Evolutionary conservation across 2,113 vertebrate genomes (phyloP).

Genomic region (Colistium nudipinnis): DNA sequence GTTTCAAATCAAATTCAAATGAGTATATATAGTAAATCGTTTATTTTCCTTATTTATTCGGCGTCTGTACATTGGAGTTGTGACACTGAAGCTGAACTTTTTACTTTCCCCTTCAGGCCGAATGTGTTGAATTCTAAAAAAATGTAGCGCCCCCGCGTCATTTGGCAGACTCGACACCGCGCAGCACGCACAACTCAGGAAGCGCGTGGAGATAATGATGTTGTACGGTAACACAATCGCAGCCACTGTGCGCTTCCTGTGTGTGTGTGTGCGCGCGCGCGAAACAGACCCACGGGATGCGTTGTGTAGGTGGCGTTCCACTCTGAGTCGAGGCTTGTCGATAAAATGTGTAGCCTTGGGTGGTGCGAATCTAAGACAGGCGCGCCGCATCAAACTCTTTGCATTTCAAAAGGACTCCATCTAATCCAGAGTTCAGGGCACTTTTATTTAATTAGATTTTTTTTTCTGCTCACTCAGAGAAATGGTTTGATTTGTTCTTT

Average conservation of each 20-base stretch:
- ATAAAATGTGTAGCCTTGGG: conserved; percentile 65
- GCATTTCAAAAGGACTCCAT: conserved; percentile 40
- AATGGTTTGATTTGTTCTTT: neutral
- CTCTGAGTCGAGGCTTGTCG: conserved; percentile 69
- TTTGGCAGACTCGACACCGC: neutral
- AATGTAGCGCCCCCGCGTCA: neutral
- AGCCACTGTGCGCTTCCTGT: conserved; percentile 10
- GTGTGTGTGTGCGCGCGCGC: neutral
- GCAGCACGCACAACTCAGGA: neutral
- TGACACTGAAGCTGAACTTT: conserved; percentile 11
- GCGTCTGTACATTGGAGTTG: neutral
- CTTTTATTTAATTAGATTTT: neutral
- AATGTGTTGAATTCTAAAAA: conserved; percentile 2
- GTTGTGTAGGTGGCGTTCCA: conserved; percentile 42
- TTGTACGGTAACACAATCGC: conserved; percentile 19
- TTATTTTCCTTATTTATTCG: neutral
- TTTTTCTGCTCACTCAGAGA: neutral
- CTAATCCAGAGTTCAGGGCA: fast-evolving
- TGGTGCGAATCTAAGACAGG: conserved; percentile 34
- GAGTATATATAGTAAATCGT: no score
- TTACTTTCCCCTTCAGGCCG: conserved; percentile 26
- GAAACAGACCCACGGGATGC: conserved; percentile 37
- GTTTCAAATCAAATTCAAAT: neutral
- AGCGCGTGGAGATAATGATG: neutral
- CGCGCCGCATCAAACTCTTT: conserved; percentile 28